Percentiles rank a stretch among this genome's conserved stretches.
phyloP scores from a whole-genome alignment of 2,113 vertebrate species.

The Sclerurus mexicanus region DNA sequence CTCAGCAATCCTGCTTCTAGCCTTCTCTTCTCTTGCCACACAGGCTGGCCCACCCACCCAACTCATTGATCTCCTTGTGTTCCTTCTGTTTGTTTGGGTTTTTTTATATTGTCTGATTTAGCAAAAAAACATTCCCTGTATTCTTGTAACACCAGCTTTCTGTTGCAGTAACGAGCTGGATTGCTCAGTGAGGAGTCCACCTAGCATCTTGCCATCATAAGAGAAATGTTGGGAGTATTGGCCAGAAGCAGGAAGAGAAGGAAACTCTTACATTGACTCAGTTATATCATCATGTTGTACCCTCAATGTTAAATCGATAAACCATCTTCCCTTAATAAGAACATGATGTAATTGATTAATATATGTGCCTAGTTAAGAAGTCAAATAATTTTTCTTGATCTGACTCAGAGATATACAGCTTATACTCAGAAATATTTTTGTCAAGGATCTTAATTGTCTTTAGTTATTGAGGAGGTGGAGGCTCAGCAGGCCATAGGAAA shows the following conservation, averaged over 20 bases:
- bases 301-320: not conserved
- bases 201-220: not conserved
- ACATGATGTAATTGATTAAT: not conserved
- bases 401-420: not conserved
- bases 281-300: not conserved
- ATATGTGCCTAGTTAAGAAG: not conserved
- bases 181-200: not conserved
- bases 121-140: not conserved
- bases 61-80: not conserved
- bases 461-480: not conserved
- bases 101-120: not conserved
- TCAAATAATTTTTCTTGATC: not conserved
- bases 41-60: not conserved
- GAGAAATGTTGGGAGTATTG: not conserved
- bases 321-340: not conserved
- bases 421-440: not conserved
- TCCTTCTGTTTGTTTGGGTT: not conserved
- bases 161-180: not conserved
- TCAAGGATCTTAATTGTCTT: not conserved
- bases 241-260: not conserved
- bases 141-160: not conserved
- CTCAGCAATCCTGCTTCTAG: not conserved
- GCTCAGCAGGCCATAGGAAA: not conserved
- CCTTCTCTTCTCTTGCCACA: not conserved
- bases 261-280: not conserved